Evolutionary conservation across 2,113 vertebrate genomes (phyloP).

Genomic region (Boleophthalmus pectinirostris): DNA sequence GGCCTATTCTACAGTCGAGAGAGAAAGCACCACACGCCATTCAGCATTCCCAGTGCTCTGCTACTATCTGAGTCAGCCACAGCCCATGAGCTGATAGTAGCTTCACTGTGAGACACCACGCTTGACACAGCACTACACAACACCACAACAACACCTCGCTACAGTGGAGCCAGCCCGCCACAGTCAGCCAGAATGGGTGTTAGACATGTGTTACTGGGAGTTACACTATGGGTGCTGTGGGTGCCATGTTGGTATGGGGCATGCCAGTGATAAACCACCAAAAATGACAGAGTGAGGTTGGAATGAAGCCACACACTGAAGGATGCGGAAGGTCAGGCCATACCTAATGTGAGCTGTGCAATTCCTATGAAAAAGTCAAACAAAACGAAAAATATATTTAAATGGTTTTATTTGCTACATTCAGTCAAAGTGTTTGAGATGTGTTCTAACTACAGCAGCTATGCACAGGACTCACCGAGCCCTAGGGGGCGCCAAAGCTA

Average conservation of each 20-base stretch:
- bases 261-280: constrained; percentile 66
- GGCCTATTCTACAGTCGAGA: not conserved
- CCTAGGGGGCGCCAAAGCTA: no score
- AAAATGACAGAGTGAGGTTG: constrained; percentile 56
- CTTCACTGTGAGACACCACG: not conserved
- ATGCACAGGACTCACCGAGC: not conserved
- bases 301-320: constrained; percentile 70
- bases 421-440: not conserved
- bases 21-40: not conserved
- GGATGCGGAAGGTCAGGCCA: constrained; percentile 67
- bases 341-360: constrained; percentile 82
- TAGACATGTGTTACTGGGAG: constrained; percentile 42
- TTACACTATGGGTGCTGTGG: constrained; percentile 39
- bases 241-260: constrained; percentile 61
- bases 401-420: not conserved
- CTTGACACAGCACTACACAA: not conserved
- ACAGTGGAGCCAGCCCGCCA: constrained; percentile 22
- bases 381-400: constrained; percentile 40
- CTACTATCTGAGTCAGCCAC: not conserved
- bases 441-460: not conserved
- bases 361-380: constrained; percentile 73
- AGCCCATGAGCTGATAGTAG: not conserved
- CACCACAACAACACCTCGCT: not conserved
- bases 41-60: constrained; percentile 1
- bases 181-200: constrained; percentile 47